Conservation (phyloP, 2,797 vertebrate species). For the Coregonus sp. region DNA sequence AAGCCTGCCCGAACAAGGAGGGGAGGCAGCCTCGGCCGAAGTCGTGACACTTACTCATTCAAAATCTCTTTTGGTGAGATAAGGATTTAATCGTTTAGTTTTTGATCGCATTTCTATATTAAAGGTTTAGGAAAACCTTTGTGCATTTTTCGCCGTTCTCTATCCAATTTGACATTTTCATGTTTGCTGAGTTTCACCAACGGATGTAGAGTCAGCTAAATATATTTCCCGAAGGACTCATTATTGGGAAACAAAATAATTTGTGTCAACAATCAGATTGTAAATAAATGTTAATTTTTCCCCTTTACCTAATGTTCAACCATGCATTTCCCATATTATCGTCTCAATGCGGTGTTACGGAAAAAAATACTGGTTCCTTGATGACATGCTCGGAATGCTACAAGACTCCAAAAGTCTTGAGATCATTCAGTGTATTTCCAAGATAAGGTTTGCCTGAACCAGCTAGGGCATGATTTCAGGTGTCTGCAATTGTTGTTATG, state of each 20-base stretch:
- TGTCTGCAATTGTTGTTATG: constrained; percentile 31
- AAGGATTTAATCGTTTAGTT: too few relatives aligned
- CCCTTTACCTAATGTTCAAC: constrained; percentile 3
- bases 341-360: background rate
- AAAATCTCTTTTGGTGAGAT: too few relatives aligned
- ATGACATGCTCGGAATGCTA: constrained; percentile 40
- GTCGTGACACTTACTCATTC: too few relatives aligned
- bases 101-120: too few relatives aligned
- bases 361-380: constrained; percentile 7
- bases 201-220: background rate
- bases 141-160: too few relatives aligned
- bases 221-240: background rate
- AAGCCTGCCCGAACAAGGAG: too few relatives aligned
- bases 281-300: constrained; percentile 43
- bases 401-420: constrained; percentile 34
- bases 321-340: constrained; percentile 10
- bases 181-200: background rate
- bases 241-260: background rate
- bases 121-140: too few relatives aligned
- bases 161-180: too few relatives aligned
- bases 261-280: constrained; percentile 37
- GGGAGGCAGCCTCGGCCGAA: too few relatives aligned
- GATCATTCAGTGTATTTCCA: constrained; percentile 31
- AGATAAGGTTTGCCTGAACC: constrained; percentile 42
- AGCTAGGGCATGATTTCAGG: constrained; percentile 19